Percentiles rank a stretch among this genome's conserved stretches.
These are phyloP conservation scores for Darevskia mixta DNA, from an alignment of 2,797 vertebrate species.

Conservation along the genomic window DNA sequence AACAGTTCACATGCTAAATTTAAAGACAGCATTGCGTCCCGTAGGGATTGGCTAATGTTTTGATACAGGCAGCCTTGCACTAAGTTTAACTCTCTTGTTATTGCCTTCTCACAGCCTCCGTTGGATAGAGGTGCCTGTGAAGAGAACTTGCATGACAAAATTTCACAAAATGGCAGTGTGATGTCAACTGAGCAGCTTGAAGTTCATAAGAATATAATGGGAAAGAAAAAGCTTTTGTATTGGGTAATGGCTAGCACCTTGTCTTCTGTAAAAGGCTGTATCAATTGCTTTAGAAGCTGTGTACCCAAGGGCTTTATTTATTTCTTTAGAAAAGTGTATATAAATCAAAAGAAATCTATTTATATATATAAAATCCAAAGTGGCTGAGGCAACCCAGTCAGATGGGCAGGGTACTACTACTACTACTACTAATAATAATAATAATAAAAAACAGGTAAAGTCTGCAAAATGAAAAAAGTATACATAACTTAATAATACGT, in stretches of 20 bases:
- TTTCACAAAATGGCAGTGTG: slow-evolving; percentile 9
- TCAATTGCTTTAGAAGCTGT: neutral
- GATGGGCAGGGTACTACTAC: no score
- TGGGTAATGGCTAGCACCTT: neutral
- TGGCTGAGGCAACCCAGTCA: no score
- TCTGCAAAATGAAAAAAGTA: no score
- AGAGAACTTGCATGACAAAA: fast-evolving
- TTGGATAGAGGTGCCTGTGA: neutral
- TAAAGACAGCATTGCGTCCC: fast-evolving
- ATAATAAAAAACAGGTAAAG: no score
- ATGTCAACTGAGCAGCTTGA: neutral
- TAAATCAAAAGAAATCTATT: no score
- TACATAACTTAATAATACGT: no score
- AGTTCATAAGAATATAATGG: neutral
- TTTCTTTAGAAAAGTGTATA: no score
- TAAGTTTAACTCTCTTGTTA: slow-evolving; percentile 33
- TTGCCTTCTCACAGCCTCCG: neutral
- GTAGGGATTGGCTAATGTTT: slow-evolving; percentile 21
- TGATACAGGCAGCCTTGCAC: slow-evolving; percentile 29
- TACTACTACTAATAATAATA: no score
- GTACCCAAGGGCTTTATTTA: neutral
- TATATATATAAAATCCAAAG: no score
- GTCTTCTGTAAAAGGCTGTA: neutral
- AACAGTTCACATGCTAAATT: slow-evolving; percentile 42
- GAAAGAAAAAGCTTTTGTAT: neutral